These are phyloP conservation scores for Mythimna impura DNA, from an alignment of 2,888 invertebrate species.

Conservation along the genomic window DNA sequence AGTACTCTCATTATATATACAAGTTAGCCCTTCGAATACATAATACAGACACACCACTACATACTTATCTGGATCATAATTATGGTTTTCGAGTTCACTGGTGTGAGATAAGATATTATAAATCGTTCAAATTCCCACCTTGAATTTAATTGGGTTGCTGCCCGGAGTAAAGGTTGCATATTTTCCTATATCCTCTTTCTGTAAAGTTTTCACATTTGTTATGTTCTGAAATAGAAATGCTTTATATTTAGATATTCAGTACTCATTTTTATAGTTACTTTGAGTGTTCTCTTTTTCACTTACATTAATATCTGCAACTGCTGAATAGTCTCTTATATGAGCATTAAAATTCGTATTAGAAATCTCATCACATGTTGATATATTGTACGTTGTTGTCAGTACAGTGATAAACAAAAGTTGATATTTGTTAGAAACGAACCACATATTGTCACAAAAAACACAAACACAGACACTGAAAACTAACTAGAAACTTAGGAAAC, in stretches of 20 bases:
- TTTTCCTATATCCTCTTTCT: conserved; percentile 76
- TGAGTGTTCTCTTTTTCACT: conserved; percentile 62
- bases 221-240: conserved; percentile 76
- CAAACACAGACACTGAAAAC: conserved; percentile 45
- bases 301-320: conserved; percentile 71
- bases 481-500: conserved; percentile 54
- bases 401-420: conserved; percentile 47
- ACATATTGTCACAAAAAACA: conserved; percentile 62
- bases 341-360: conserved; percentile 79
- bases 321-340: conserved; percentile 79
- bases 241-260: background rate
- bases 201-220: conserved; percentile 79
- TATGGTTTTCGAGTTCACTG: conserved; percentile 1
- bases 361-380: conserved; percentile 63
- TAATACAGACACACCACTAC: conserved; percentile 21
- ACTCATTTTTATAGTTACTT: background rate
- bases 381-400: conserved; percentile 48
- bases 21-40: conserved; percentile 53
- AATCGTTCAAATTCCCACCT: conserved; percentile 71
- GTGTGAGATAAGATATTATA: conserved; percentile 20
- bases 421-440: conserved; percentile 46
- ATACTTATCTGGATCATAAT: conserved; percentile 33
- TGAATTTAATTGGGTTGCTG: conserved; percentile 74
- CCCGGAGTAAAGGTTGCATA: conserved; percentile 75
- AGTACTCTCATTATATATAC: conserved; percentile 55